phyloP scores from a whole-genome alignment of 1,140 invertebrate genomes.

The Grapholita molesta region DNA sequence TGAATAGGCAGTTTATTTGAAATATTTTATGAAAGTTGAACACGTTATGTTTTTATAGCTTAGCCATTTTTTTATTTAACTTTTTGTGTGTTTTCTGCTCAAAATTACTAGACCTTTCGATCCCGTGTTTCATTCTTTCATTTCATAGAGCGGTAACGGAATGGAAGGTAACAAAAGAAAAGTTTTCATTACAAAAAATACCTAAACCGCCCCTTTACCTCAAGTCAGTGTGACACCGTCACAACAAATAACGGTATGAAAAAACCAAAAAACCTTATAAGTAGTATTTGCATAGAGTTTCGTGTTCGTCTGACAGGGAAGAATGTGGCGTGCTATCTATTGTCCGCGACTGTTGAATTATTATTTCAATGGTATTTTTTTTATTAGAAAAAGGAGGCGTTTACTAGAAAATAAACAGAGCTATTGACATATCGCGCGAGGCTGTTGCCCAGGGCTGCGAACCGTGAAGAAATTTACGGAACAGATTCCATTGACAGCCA shows the following conservation, averaged over 20 bases:
- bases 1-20: slow-evolving; percentile 10
- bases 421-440: slow-evolving; percentile 61
- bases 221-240: background rate
- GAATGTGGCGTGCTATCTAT: slow-evolving; percentile 56
- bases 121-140: too few relatives aligned
- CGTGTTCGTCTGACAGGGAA: slow-evolving; percentile 35
- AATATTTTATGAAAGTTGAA: background rate
- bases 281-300: slow-evolving; percentile 55
- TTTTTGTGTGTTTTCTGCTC: too few relatives aligned
- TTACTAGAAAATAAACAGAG: slow-evolving; percentile 66
- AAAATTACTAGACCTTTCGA: too few relatives aligned
- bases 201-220: background rate
- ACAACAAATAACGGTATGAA: slow-evolving; percentile 31
- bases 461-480: background rate
- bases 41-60: too few relatives aligned
- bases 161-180: too few relatives aligned
- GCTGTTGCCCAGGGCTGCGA: slow-evolving; percentile 14
- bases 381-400: slow-evolving; percentile 61
- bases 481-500: background rate
- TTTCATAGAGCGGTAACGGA: too few relatives aligned
- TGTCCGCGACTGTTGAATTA: slow-evolving; percentile 55
- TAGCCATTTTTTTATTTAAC: too few relatives aligned
- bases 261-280: slow-evolving; percentile 33
- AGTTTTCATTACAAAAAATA: too few relatives aligned
- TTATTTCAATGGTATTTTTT: slow-evolving; percentile 60